Conservation (phyloP, 2,113 vertebrate genomes). For the Grammomys dolichurus region DNA sequence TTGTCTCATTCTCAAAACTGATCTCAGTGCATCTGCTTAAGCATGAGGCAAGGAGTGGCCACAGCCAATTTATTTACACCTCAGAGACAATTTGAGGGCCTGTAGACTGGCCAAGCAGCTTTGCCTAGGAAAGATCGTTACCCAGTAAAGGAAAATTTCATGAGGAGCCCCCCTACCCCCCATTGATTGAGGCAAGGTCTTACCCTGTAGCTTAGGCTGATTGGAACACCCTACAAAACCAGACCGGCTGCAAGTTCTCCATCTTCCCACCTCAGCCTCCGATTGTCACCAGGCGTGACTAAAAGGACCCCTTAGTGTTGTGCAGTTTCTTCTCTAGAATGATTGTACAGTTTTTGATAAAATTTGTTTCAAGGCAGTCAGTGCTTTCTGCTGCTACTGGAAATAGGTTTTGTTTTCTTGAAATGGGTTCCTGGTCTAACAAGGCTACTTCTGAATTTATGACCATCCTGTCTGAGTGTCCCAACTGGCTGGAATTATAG, state of each 20-base stretch:
- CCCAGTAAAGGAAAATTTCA: background rate
- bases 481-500: background rate
- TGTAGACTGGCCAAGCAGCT: background rate
- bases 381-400: background rate
- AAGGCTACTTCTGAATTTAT: background rate
- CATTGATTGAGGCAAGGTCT: background rate
- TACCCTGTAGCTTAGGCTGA: background rate
- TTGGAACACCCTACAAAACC: background rate
- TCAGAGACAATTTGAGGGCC: background rate
- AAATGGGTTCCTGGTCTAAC: background rate
- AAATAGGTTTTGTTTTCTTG: background rate
- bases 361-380: background rate
- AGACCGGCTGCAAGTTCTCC: background rate
- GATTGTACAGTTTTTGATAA: background rate
- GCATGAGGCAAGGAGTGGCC: background rate
- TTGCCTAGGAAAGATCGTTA: too few species aligned
- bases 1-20: constrained; percentile 50
- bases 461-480: background rate
- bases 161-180: background rate
- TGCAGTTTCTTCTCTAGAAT: background rate
- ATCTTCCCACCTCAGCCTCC: background rate
- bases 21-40: background rate
- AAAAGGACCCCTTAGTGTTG: too few species aligned
- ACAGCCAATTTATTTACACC: background rate
- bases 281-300: background rate